A percentile compares a stretch with the other conserved stretches of the same genome.
Evolutionary conservation across 92 coral and sea anemone species (phyloP).

Genomic region (Phymanthus crucifer): DNA sequence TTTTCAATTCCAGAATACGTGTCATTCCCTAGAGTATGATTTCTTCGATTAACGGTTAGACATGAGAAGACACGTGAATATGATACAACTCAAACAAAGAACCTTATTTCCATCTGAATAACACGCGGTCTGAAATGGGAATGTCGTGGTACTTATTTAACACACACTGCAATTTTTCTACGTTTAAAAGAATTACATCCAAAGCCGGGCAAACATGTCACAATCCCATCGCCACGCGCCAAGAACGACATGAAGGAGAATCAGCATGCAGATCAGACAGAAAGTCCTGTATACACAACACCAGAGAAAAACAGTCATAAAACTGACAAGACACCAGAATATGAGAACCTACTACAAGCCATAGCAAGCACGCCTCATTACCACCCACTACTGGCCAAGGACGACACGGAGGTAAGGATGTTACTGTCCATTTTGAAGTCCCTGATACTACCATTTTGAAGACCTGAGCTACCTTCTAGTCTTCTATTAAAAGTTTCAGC

Average conservation of each 20-base stretch:
- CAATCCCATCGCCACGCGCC: not conserved
- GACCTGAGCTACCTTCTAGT: too few relatives aligned
- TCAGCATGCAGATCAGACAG: constrained; percentile 7
- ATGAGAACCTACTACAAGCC: constrained; percentile 14
- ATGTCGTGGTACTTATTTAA: too few relatives aligned
- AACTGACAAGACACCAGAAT: not conserved
- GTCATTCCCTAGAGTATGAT: too few relatives aligned
- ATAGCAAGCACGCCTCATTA: constrained; percentile 1
- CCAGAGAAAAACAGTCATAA: not conserved
- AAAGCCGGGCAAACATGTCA: not conserved
- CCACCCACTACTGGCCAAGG: constrained; percentile 23
- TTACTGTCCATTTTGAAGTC: too few relatives aligned
- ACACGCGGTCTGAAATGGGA: too few relatives aligned
- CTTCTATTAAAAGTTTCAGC: too few relatives aligned
- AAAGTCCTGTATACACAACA: constrained; percentile 21
- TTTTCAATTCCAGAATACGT: too few relatives aligned
- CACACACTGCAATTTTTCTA: not conserved
- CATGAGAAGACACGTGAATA: too few relatives aligned
- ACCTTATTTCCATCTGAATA: too few relatives aligned
- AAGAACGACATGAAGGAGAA: constrained; percentile 15
- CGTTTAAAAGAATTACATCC: not conserved
- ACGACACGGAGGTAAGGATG: not conserved
- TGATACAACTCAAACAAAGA: too few relatives aligned
- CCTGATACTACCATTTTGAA: too few relatives aligned
- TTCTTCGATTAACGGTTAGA: too few relatives aligned